phyloP scores from a whole-genome alignment of 1,140 invertebrate genomes.

The Globodera ellingtonae region DNA sequence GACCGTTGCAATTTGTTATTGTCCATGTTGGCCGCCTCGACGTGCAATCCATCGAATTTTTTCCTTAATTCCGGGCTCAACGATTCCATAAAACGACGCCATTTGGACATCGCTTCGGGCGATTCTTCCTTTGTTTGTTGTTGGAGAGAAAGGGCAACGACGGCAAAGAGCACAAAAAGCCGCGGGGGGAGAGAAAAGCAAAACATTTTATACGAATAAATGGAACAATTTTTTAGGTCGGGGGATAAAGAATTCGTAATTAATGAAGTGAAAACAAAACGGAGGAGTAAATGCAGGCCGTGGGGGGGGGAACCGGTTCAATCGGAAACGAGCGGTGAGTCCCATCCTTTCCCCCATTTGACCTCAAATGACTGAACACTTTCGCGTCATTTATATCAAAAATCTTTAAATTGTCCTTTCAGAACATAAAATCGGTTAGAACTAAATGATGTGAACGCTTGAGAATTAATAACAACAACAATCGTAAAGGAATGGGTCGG shows the following conservation, averaged over 20 bases:
- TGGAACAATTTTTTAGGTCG: conserved; percentile 8
- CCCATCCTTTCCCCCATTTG: background rate
- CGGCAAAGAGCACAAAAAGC: background rate
- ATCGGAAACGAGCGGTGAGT: too few relatives aligned
- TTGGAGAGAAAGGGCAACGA: background rate
- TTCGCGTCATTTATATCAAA: conserved; percentile 18
- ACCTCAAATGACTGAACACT: conserved; percentile 5
- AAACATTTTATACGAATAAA: background rate
- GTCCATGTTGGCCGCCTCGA: background rate
- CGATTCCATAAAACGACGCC: background rate
- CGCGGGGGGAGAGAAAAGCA: background rate
- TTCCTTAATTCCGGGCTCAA: background rate
- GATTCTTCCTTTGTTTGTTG: background rate
- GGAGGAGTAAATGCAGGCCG: background rate
- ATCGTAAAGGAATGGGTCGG: background rate
- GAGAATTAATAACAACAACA: too few relatives aligned
- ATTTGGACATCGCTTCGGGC: conserved; percentile 1
- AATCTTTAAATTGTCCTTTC: conserved; percentile 8
- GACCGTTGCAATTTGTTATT: background rate
- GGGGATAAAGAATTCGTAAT: conserved; percentile 14
- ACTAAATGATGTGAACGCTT: background rate
- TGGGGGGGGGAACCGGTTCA: conserved; percentile 19
- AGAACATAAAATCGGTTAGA: conserved; percentile 4
- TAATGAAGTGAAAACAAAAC: background rate
- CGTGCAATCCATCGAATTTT: background rate